Evolutionary conservation across 2,888 invertebrate genomes (phyloP).

Genomic region (Tenodera sinensis): DNA sequence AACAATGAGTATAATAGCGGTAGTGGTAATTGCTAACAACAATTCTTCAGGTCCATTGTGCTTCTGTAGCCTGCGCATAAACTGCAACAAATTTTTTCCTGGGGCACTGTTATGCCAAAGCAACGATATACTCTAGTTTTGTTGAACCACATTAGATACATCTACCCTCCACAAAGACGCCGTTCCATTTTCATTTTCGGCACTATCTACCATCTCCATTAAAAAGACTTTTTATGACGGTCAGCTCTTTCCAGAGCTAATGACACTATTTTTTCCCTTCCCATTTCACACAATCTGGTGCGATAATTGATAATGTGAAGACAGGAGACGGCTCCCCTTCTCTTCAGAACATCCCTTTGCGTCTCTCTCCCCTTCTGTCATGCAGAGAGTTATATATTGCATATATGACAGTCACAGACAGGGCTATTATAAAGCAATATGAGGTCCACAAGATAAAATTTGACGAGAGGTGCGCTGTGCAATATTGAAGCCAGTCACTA

Average conservation of each 20-base stretch:
- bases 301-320: not conserved
- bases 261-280: not conserved
- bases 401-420: not conserved
- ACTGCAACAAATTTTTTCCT: too few relatives aligned
- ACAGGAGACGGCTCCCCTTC: not conserved
- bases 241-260: not conserved
- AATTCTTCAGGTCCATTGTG: too few relatives aligned
- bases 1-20: too few relatives aligned
- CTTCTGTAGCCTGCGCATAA: too few relatives aligned
- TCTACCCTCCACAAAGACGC: not conserved
- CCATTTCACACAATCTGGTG: not conserved
- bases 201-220: not conserved
- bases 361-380: not conserved
- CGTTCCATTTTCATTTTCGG: not conserved
- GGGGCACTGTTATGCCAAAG: too few relatives aligned
- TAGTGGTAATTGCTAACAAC: too few relatives aligned
- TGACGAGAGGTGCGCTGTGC: not conserved
- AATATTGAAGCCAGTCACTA: not conserved
- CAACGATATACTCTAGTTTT: not conserved
- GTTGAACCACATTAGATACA: not conserved
- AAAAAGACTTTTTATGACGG: not conserved
- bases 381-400: not conserved
- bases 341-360: not conserved
- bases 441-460: not conserved
- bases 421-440: not conserved